Base-by-base conservation (phyloP, 1,140 invertebrate species). In the Anoplolepis gracilipes region DNA sequence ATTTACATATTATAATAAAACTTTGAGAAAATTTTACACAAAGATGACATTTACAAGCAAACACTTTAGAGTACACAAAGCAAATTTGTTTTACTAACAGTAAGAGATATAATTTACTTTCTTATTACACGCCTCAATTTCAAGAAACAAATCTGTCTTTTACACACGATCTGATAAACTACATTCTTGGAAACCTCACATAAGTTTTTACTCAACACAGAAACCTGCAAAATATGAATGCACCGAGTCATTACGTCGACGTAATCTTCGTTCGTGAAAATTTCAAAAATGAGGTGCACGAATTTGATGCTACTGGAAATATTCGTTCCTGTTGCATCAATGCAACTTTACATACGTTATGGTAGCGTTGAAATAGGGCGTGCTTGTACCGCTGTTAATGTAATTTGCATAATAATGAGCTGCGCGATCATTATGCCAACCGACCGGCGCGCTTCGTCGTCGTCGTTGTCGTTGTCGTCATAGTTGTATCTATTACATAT, bases 381-480 rank as follows among this genome's bases (percentile, higher is more conserved):
- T 76, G 76, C 77, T 77, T 36, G 81, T 84, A 87, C 84, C 88
- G 46, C 46, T 49, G 85, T 90, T 87, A 88, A 92, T 84, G 85
- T 59, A 91, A 87, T 90, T 90, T 85, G 79, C 89, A 90, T 88
- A 88, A 87, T 90, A 92, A 92, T 89, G 88, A 91, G 87, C 85
- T 46, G 85, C 69, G 72, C 73, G 90, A 89, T 92, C 88, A 88
- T 91, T 92, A 88, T 72, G 65, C 36, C 85, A 69, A 59, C 42
- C 62, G 78, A 59, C 46, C 85, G 85, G 19, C 69, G 86, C 72
- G 79, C 73, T 89, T 87, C 73, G 19, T 36, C 64, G 46, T 16
- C 70, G 19, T 73, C 70, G 3, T 36, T 30, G 75, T 62, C 55
- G 42, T 85, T 19, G 49, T 69, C 55, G 61, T 57, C 36, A 65